These are phyloP conservation scores for Trissolcus brochymenae DNA, from an alignment of 2,888 invertebrate species.

Conservation along the genomic window DNA sequence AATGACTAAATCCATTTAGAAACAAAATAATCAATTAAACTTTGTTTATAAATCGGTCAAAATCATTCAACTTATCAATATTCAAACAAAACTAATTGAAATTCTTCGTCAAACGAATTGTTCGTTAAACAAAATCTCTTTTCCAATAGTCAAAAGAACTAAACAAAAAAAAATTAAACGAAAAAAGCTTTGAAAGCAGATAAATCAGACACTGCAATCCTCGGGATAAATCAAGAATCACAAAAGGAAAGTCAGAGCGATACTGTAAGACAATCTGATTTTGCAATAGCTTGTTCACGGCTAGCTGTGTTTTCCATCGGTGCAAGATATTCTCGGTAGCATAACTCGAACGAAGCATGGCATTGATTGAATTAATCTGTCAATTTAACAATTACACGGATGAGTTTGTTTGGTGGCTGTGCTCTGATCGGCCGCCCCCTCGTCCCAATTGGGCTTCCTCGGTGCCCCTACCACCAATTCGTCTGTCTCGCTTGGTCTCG, in stretches of 20 bases:
- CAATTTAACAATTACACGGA: slow-evolving; percentile 76
- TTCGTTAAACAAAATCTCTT: too few relatives aligned
- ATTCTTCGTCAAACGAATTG: too few relatives aligned
- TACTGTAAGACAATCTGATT: not conserved
- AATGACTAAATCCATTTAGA: too few relatives aligned
- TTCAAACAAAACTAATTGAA: too few relatives aligned
- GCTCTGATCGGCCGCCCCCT: slow-evolving; percentile 58
- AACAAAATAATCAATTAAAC: too few relatives aligned
- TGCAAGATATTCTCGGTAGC: slow-evolving; percentile 29
- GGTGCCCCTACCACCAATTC: slow-evolving; percentile 10
- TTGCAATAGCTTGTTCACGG: slow-evolving; percentile 5
- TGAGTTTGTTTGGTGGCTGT: slow-evolving; percentile 75
- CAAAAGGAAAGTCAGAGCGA: not conserved
- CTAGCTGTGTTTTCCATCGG: too few relatives aligned
- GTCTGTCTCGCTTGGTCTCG: slow-evolving; percentile 33
- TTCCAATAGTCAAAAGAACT: too few relatives aligned
- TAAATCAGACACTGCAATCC: too few relatives aligned
- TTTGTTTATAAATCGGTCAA: too few relatives aligned
- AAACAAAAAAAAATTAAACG: too few relatives aligned
- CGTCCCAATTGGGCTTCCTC: slow-evolving; percentile 26
- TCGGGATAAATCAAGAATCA: not conserved
- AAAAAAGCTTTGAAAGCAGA: too few relatives aligned
- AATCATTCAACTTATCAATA: too few relatives aligned
- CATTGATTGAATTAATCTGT: slow-evolving; percentile 75
- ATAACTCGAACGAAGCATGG: slow-evolving; percentile 59